These are phyloP conservation scores for Turritopsis rubra DNA, from an alignment of 30 jellyfish, hydroid and myxozoan genomes.

Conservation along the genomic window DNA sequence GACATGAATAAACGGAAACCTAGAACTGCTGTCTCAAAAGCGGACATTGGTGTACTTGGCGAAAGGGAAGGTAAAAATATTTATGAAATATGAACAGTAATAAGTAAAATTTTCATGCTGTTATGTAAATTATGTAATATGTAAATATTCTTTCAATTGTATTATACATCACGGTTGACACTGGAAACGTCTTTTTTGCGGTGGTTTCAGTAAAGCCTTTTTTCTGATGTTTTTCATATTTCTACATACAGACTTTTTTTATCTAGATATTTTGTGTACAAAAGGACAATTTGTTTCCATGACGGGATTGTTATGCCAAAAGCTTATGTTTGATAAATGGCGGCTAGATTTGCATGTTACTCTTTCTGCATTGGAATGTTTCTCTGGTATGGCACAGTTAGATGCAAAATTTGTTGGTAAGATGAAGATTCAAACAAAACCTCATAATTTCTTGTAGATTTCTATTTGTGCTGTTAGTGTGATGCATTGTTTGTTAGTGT, in stretches of 20 bases:
- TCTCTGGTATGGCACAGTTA: constrained; percentile 82
- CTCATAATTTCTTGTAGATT: too few species aligned
- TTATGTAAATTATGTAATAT: too few species aligned
- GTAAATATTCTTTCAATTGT: too few species aligned
- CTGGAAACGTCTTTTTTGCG: too few species aligned
- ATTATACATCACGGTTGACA: too few species aligned
- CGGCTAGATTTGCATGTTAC: constrained; percentile 82
- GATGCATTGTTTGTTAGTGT: not conserved
- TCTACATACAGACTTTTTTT: not conserved
- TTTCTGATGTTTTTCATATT: not conserved
- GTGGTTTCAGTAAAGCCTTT: not conserved
- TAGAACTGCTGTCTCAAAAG: not conserved
- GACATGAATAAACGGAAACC: not conserved
- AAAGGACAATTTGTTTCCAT: constrained; percentile 81
- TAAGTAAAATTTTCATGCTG: too few species aligned
- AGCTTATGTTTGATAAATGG: constrained; percentile 91
- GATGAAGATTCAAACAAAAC: not conserved
- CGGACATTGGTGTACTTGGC: constrained; percentile 1
- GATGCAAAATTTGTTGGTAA: constrained; percentile 83
- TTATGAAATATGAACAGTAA: not conserved
- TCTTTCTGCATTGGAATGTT: constrained; percentile 76
- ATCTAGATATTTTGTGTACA: constrained; percentile 68
- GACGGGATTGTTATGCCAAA: constrained; percentile 67
- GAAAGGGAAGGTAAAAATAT: constrained; percentile 2
- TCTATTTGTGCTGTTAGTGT: not conserved